phyloP scores from a whole-genome alignment of 2,797 vertebrate species.

The Pangasius djambal region DNA sequence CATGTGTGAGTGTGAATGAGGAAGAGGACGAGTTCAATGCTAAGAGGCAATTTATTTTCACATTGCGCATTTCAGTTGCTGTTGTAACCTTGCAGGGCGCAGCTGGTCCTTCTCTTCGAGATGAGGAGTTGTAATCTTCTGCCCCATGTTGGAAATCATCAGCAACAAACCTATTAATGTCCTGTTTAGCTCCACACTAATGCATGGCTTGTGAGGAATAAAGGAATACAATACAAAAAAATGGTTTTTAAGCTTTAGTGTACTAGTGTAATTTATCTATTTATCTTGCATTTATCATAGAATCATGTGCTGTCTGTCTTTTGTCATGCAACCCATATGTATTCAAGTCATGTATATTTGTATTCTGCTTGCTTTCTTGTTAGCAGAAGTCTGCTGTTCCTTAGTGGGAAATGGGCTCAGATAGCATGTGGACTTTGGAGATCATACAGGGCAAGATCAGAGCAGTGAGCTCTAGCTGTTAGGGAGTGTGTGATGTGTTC shows the following conservation, averaged over 20 bases:
- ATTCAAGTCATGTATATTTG: not conserved
- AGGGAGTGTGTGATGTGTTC: slow-evolving; percentile 49
- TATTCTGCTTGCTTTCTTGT: slow-evolving; percentile 29
- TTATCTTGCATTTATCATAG: not conserved
- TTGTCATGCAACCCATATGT: not conserved
- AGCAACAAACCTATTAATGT: slow-evolving; percentile 26
- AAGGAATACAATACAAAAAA: not conserved
- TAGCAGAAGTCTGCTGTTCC: slow-evolving; percentile 30
- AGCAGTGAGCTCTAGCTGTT: slow-evolving; percentile 40
- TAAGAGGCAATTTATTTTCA: slow-evolving; percentile 17
- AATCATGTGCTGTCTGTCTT: not conserved
- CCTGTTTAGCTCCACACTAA: not conserved
- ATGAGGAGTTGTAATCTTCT: slow-evolving; percentile 33
- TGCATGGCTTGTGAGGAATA: not conserved
- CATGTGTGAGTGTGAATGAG: slow-evolving; percentile 17
- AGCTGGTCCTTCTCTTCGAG: slow-evolving; percentile 24
- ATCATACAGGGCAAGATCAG: slow-evolving; percentile 53
- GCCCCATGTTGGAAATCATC: slow-evolving; percentile 11
- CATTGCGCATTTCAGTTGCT: slow-evolving; percentile 12
- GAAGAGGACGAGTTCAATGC: not conserved
- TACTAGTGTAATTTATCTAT: not conserved
- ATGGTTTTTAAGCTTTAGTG: not conserved
- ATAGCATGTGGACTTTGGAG: slow-evolving; percentile 50
- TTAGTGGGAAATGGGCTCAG: slow-evolving; percentile 33
- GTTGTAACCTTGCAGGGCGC: slow-evolving; percentile 16